Conservation (phyloP, 2,113 vertebrate species). For the human region GRCh38 chr18:11252001-11252500, state of each 20-base stretch:
- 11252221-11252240: background rate
- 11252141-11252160: background rate
- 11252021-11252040: background rate
- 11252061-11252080: background rate
- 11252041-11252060: background rate
- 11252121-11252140: background rate
- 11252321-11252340: background rate
- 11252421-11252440: background rate
- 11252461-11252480: background rate
- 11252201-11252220: background rate
- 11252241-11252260: background rate
- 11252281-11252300: background rate
- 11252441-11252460: background rate
- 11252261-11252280: background rate
- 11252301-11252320: background rate
- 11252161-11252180: background rate
- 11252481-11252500: background rate
- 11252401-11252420: background rate
- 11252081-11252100: background rate
- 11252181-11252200: background rate
- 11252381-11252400: background rate
- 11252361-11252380: background rate
- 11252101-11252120: background rate
- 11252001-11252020: background rate
- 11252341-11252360: background rate